These are phyloP conservation scores for Oscheius sp. DNA, from an alignment of 2,888 invertebrate species.

Conservation along the genomic window DNA sequence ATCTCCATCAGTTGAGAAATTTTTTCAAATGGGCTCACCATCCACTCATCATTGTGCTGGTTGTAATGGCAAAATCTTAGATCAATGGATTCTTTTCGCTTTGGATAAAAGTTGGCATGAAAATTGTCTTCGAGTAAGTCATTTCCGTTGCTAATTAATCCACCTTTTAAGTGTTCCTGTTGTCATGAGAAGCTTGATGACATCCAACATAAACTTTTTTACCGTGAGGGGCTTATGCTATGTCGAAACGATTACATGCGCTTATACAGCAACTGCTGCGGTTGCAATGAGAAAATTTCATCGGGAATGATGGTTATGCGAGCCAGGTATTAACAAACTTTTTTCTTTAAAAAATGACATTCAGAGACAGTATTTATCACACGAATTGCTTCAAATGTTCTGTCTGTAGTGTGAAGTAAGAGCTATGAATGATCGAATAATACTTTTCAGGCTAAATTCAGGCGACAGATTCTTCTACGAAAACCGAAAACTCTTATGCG, in stretches of 20 bases:
- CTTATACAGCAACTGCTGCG: conserved; percentile 2
- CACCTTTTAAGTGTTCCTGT: conserved; percentile 9
- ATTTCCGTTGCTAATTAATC: background rate
- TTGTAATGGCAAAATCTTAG: conserved; percentile 9
- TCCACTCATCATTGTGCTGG: conserved; percentile 2
- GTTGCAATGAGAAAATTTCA: too few species aligned
- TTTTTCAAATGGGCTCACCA: background rate
- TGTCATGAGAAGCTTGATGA: conserved; percentile 3
- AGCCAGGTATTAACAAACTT: background rate
- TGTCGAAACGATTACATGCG: conserved; percentile 17
- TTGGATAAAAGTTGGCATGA: conserved; percentile 21
- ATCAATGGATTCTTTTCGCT: conserved; percentile 7
- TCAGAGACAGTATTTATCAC: conserved; percentile 23
- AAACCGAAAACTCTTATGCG: conserved; percentile 14
- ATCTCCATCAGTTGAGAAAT: conserved; percentile 7
- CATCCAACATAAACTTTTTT: background rate
- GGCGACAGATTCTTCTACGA: conserved; percentile 10
- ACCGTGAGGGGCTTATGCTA: conserved; percentile 18
- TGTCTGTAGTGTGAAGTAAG: conserved; percentile 5
- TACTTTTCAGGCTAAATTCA: background rate
- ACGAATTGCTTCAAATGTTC: conserved; percentile 16
- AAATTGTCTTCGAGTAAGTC: conserved; percentile 14
- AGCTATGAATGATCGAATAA: background rate
- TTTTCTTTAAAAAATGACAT: background rate
- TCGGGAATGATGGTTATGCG: conserved; percentile 20